These are phyloP conservation scores for Rallus crepitans DNA, from an alignment of 2,797 vertebrate species.

Conservation along the genomic window DNA sequence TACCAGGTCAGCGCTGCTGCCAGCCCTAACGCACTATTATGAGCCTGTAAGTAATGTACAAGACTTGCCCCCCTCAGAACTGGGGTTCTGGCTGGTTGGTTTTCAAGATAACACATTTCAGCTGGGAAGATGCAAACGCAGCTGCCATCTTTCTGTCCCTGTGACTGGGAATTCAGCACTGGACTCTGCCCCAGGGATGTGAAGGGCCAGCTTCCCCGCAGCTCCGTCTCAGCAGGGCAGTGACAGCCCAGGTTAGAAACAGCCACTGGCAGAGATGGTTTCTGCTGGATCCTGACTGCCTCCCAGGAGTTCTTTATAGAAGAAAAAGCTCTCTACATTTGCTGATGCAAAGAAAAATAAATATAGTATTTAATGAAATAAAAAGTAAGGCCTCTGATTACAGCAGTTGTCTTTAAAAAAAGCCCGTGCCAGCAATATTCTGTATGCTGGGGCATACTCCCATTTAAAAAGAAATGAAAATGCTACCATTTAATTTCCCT, in stretches of 20 bases:
- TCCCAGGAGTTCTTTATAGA: background rate
- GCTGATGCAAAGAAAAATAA: constrained; percentile 13
- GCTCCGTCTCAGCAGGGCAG: background rate
- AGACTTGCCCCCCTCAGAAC: background rate
- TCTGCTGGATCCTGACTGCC: background rate
- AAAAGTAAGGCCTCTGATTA: constrained; percentile 62
- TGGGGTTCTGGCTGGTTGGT: background rate
- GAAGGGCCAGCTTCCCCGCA: background rate
- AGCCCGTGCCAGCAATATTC: background rate
- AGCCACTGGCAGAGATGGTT: background rate
- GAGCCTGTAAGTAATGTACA: background rate
- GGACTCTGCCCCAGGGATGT: background rate
- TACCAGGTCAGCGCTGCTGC: background rate
- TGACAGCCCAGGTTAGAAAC: background rate
- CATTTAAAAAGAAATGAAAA: background rate
- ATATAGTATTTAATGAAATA: constrained; percentile 29
- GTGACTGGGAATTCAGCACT: background rate
- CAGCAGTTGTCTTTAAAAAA: constrained; percentile 38
- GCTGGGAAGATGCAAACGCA: background rate
- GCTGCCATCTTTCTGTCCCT: background rate
- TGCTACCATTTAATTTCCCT: background rate
- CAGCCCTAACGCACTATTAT: background rate
- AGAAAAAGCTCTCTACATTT: constrained; percentile 21
- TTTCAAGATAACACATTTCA: background rate
- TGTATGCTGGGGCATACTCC: background rate